Conservation (phyloP, 2,888 invertebrate genomes). For the Nomada flava region DNA sequence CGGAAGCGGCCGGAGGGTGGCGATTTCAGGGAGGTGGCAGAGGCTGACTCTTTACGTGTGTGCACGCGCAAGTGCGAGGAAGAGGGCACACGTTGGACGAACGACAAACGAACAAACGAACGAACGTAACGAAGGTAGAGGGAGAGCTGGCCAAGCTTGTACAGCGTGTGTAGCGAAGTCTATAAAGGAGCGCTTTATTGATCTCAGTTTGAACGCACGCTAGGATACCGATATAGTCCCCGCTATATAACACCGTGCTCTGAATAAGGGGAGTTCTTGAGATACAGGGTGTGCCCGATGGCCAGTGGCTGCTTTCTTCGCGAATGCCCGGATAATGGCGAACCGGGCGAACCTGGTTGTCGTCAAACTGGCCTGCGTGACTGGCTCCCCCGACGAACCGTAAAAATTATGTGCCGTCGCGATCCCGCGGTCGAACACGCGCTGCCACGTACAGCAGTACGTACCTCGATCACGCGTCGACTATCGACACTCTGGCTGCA, state of each 20-base stretch:
- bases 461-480: neutral
- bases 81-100: slow-evolving; percentile 40
- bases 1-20: slow-evolving; percentile 46
- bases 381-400: slow-evolving; percentile 8
- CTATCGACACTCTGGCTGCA: neutral
- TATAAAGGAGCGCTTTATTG: slow-evolving; percentile 84
- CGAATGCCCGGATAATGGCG: slow-evolving; percentile 24
- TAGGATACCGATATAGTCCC: slow-evolving; percentile 80
- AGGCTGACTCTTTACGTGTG: slow-evolving; percentile 52
- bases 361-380: slow-evolving; percentile 44
- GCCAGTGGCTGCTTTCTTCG: slow-evolving; percentile 32
- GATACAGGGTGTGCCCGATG: slow-evolving; percentile 59
- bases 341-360: slow-evolving; percentile 18
- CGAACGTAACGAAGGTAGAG: slow-evolving; percentile 52
- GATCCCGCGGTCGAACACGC: slow-evolving; percentile 14
- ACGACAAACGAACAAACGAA: slow-evolving; percentile 35
- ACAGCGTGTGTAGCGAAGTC: slow-evolving; percentile 81
- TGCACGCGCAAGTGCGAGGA: slow-evolving; percentile 34
- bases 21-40: slow-evolving; percentile 67
- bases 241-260: slow-evolving; percentile 62
- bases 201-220: slow-evolving; percentile 83
- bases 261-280: slow-evolving; percentile 62
- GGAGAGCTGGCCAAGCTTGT: slow-evolving; percentile 79
- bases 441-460: neutral
- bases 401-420: slow-evolving; percentile 32